These are phyloP conservation scores for Boulengeromyrus knoepffleri DNA, from an alignment of 2,113 vertebrate species.

Conservation along the genomic window DNA sequence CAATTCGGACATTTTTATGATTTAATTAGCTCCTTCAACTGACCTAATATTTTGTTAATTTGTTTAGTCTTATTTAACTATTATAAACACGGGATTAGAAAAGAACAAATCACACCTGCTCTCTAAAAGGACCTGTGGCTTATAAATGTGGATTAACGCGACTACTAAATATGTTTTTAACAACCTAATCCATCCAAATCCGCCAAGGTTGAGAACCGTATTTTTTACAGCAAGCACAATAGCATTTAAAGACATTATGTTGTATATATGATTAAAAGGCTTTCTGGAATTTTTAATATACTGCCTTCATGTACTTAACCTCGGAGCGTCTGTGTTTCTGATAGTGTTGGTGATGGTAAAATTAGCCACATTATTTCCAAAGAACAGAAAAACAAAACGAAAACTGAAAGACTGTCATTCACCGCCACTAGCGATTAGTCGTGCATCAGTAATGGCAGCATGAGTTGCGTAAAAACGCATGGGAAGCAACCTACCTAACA, in stretches of 20 bases:
- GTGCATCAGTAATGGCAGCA: not conserved
- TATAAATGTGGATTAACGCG: not conserved
- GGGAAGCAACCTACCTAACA: not conserved
- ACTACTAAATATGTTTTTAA: not conserved
- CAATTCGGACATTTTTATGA: not conserved
- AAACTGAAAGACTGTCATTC: not conserved
- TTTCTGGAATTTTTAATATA: not conserved
- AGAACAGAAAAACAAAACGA: not conserved
- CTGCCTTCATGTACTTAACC: not conserved
- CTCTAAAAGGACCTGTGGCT: not conserved
- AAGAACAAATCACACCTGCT: not conserved
- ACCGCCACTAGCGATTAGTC: not conserved
- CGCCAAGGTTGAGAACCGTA: not conserved
- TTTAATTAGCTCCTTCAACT: not conserved
- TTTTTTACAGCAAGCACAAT: not conserved
- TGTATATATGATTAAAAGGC: not conserved
- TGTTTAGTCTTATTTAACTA: not conserved
- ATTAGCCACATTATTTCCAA: not conserved
- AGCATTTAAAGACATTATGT: not conserved
- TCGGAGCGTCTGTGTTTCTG: not conserved
- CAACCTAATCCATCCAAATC: not conserved
- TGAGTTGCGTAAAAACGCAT: not conserved
- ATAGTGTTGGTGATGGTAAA: not conserved
- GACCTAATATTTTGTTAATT: not conserved
- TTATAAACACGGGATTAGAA: not conserved